Evolutionary conservation across 2,888 invertebrate species (phyloP), one percentile per base, ranked within the genome.

Genomic region (Eupithecia subfuscata): DNA sequence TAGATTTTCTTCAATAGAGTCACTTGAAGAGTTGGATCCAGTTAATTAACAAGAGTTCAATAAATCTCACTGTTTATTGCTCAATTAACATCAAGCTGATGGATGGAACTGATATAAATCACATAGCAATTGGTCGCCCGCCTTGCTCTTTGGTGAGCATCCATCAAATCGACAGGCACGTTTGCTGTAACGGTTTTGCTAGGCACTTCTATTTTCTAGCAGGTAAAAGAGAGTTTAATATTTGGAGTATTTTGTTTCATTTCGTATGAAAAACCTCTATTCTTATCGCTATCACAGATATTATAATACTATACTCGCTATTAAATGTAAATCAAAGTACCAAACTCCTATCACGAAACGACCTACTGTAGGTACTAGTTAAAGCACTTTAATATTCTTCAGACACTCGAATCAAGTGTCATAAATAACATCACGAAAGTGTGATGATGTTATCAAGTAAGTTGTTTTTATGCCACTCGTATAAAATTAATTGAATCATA

Each of bases 141-240:
- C 74, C 34, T 70, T 60, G 45, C 45, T 65, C 25, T 71, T 74
- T 72, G 74, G 77, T 72, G 74, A 45, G 43, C 22, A 70, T 77
- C 72, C 74, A 74, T 77, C 69, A 70, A 65, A 74, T 60, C 67
- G 34, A 68, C 71, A 30, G 69, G 40, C 34, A 74, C 64, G 52
- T 75, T 76, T 52, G 40, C 72, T 63, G 30, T 75, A 60, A 69
- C 63, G 67, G 56, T 76, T 74, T 70, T 45, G 74, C 71, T 70
- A 72, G 69, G 74, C 72, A 63, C 34, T 68, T 65, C 48, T 69
- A 70, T n/a, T 48, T 48, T 48, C 48, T 56, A 11, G 22, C 9
- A 22, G 12, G 22, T 22, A 56, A n/a, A n/a, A 52, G 52, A 22
- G 56, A 56, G n/a, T n/a, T 22, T 22, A 22, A 56, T 52, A 9